These are phyloP conservation scores for Drosophila gaucha DNA, from an alignment of 2,888 invertebrate species.

Conservation along the genomic window DNA sequence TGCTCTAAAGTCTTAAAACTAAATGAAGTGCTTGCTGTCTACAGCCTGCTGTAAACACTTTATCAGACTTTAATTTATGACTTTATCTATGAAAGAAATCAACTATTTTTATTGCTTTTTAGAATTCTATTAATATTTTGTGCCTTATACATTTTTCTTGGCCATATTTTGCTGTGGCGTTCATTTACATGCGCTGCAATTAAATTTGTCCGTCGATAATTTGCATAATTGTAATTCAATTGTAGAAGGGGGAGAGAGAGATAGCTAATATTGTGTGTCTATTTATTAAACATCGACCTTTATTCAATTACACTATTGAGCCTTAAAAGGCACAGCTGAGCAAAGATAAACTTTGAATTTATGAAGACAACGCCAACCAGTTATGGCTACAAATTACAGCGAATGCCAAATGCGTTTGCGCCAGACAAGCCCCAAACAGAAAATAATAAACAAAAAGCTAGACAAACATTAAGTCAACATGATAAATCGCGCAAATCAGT, in stretches of 20 bases:
- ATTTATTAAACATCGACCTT: constrained; percentile 51
- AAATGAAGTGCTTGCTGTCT: constrained; percentile 9
- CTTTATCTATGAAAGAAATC: constrained; percentile 16
- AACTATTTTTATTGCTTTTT: constrained; percentile 5
- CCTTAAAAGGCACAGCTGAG: constrained; percentile 41
- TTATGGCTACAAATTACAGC: constrained; percentile 44
- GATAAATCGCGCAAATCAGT: constrained; percentile 63
- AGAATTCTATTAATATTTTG: constrained; percentile 30
- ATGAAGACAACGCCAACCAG: constrained; percentile 37
- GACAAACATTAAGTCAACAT: constrained; percentile 32
- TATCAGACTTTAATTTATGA: constrained; percentile 52
- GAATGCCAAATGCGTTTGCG: constrained; percentile 47
- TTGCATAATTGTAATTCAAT: constrained; percentile 57
- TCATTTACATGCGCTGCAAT: constrained; percentile 36
- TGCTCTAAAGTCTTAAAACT: constrained; percentile 28
- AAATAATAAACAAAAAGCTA: constrained; percentile 11
- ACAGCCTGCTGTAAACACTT: constrained; percentile 41
- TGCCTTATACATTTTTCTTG: constrained; percentile 24
- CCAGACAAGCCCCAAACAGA: constrained; percentile 26
- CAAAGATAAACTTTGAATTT: constrained; percentile 25
- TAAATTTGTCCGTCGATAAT: constrained; percentile 29
- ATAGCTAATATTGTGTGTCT: constrained; percentile 18
- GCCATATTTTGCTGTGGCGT: constrained; percentile 33
- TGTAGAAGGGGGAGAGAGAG: constrained; percentile 12
- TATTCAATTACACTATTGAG: constrained; percentile 52